phyloP scores from a whole-genome alignment of 2,113 vertebrate genomes.

The Cricetomys ansorgei region DNA sequence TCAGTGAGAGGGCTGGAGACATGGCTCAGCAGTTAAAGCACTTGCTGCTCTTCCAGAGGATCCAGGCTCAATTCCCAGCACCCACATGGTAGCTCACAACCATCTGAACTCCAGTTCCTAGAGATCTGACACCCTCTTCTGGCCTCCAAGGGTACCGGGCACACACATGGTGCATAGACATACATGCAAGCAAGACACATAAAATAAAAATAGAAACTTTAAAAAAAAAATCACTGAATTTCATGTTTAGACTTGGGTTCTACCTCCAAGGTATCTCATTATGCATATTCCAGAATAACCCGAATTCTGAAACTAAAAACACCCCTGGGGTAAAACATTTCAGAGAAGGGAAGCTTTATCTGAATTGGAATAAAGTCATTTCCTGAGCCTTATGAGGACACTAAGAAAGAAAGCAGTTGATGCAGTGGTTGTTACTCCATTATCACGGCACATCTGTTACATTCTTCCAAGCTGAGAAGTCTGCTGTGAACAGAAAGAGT shows the following conservation, averaged over 20 bases:
- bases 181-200: neutral
- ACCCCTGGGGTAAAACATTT: neutral
- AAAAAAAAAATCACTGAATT: neutral
- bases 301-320: neutral
- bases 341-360: neutral
- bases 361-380: neutral
- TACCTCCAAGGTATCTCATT: neutral
- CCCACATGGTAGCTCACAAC: neutral
- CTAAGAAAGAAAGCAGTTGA: neutral
- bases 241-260: neutral
- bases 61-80: neutral
- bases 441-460: neutral
- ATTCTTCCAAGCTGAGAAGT: constrained; percentile 7
- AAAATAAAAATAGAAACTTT: neutral
- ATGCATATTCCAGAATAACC: neutral
- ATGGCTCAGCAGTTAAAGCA: neutral
- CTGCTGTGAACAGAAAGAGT: neutral
- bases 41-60: neutral
- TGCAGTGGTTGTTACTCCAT: neutral
- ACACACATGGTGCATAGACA: neutral
- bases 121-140: neutral
- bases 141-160: neutral
- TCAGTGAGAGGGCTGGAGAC: neutral
- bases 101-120: neutral
- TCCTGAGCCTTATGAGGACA: neutral